phyloP scores from a whole-genome alignment of 2,888 invertebrate genomes.

The Hecatera dysodea region DNA sequence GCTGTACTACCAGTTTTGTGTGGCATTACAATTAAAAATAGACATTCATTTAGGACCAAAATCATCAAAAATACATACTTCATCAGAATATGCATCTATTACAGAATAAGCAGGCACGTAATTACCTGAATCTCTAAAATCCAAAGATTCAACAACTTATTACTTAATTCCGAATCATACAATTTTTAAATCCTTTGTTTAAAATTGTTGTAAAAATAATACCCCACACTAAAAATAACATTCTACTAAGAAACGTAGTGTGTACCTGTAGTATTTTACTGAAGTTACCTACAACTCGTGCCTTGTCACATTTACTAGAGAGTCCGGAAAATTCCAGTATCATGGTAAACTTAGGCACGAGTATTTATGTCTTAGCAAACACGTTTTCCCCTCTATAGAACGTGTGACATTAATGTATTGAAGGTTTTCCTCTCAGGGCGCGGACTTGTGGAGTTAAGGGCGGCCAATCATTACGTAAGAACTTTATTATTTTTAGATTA shows the following conservation, averaged over 20 bases:
- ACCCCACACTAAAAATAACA: neutral
- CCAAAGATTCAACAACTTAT: neutral
- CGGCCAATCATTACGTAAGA: slow-evolving; percentile 16
- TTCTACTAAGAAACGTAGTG: neutral
- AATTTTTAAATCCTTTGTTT: too few species aligned
- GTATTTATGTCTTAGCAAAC: slow-evolving; percentile 43
- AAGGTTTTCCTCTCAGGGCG: slow-evolving; percentile 27
- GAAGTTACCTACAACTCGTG: neutral
- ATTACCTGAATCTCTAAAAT: neutral
- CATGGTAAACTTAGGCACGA: slow-evolving; percentile 23
- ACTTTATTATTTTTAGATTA: slow-evolving; percentile 9
- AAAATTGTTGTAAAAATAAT: neutral
- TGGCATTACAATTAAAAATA: neutral
- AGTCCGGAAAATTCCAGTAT: slow-evolving; percentile 14
- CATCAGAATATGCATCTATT: neutral
- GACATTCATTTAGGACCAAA: neutral
- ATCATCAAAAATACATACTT: neutral
- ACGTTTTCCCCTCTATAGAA: slow-evolving; percentile 40
- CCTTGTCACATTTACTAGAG: neutral
- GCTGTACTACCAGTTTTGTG: neutral
- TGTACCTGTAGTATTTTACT: neutral
- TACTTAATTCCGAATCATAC: neutral
- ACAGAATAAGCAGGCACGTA: neutral
- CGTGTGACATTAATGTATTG: slow-evolving; percentile 30
- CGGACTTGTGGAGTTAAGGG: neutral